Conservation (phyloP, 2,113 vertebrate genomes). For the Dipodomys ordii region DNA sequence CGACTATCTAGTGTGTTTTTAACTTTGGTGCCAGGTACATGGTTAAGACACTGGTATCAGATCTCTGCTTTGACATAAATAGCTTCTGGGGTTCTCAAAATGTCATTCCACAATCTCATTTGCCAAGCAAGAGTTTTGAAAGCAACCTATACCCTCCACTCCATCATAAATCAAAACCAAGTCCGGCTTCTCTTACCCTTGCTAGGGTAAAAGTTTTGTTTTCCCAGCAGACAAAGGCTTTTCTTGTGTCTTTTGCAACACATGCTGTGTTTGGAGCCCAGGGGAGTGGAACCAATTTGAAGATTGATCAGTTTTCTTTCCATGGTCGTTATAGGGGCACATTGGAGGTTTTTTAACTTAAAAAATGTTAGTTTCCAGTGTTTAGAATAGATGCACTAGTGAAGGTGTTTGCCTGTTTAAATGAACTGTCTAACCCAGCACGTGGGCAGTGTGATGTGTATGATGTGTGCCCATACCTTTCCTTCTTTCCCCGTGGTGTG, state of each 20-base stretch:
- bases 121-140: slow-evolving; percentile 65
- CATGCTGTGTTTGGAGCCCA: background rate
- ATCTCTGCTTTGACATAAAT: slow-evolving; percentile 50
- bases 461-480: background rate
- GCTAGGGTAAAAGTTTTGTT: background rate
- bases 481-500: slow-evolving; percentile 40
- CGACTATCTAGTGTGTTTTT: slow-evolving; percentile 53
- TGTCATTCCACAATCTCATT: slow-evolving; percentile 42
- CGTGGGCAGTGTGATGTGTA: slow-evolving; percentile 41
- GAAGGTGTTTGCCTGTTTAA: slow-evolving; percentile 68
- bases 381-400: too few relatives aligned
- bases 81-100: slow-evolving; percentile 63
- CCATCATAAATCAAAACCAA: slow-evolving; percentile 53
- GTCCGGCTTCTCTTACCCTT: background rate
- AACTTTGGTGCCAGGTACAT: slow-evolving; percentile 20
- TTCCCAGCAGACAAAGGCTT: background rate
- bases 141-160: background rate
- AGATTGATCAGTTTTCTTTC: slow-evolving; percentile 71
- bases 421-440: slow-evolving; percentile 57
- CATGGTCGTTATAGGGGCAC: slow-evolving; percentile 73
- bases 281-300: background rate
- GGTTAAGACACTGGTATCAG: slow-evolving; percentile 19
- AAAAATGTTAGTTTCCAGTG: slow-evolving; percentile 76
- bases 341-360: slow-evolving; percentile 78
- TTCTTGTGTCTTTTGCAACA: slow-evolving; percentile 32